Base-by-base conservation (phyloP, 1,140 invertebrate species). In the Portunus trituberculatus region DNA sequence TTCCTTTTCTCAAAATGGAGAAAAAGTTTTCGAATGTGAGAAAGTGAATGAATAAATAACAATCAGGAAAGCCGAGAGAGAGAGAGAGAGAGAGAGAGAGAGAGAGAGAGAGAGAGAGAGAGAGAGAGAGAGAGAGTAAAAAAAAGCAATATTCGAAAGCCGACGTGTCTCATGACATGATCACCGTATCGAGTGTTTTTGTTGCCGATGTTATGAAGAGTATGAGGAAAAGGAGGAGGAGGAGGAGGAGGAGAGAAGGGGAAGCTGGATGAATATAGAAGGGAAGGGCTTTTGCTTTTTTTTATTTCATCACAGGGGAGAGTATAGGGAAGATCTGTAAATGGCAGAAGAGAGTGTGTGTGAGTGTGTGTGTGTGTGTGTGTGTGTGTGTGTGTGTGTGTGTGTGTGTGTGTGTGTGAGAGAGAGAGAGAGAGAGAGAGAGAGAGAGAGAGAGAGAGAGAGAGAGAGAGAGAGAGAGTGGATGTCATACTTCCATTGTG, bases 401-500 rank as follows among this genome's bases (percentile, higher is more conserved):
- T 14, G 67, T 14, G 67, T 14, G 67, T 14, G 67, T 14, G 6
- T 28, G 82, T 28, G 25, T 8, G 25, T 25, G 25, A 28, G 83
- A 28, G 83, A 28, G 87, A 32, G 87, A 89, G 87, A 89, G 87
- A 89, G 87, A 89, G 87, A 89, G 87, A 89, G 87, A 89, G 87
- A 89, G 87, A 89, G 87, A 89, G 87, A 89, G 88, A 89, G 88
- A 89, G 88, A 89, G 88, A 89, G 88, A 89, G 88, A 10, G 88
- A 89, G 88, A 10, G 88, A 10, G 88, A 86, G 83, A 86, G 83
- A 86, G 20, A 86, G 29, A 14, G 86, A 88, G 29, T 32, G 86
- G 0, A 32, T 20, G 86, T 45, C 0, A 39, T 32, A 88, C 0
- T 25, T 3, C 12, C 12, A 29, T 20, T 14, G 86, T 39, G 0